A percentile compares a stretch with the other conserved stretches of the same genome.
Conservation (phyloP, 2,113 vertebrate species). For the Amia ocellicauda region DNA sequence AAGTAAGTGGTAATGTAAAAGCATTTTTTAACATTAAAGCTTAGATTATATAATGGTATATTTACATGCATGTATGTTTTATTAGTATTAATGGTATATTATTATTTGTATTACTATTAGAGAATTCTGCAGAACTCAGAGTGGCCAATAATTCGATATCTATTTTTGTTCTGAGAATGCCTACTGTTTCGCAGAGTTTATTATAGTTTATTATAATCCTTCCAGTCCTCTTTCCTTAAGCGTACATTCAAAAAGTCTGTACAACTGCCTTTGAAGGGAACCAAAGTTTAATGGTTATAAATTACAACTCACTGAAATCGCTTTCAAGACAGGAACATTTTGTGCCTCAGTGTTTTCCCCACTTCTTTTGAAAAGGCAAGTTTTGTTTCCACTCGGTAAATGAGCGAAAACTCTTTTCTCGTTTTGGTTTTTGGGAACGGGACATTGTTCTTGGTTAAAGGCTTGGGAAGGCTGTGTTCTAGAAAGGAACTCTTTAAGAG, state of each 20-base stretch:
- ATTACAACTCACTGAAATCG: neutral
- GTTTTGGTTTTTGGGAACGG: slow-evolving; percentile 44
- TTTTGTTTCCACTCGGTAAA: slow-evolving; percentile 54
- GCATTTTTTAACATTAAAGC: no score
- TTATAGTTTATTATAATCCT: no score
- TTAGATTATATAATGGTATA: no score
- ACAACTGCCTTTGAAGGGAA: neutral
- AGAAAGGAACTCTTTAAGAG: slow-evolving; percentile 33
- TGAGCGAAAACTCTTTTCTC: slow-evolving; percentile 53
- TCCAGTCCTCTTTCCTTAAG: neutral
- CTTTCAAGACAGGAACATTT: slow-evolving; percentile 1
- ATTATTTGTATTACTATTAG: no score
- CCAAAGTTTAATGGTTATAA: neutral
- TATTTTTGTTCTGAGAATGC: no score
- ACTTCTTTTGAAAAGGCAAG: slow-evolving; percentile 39
- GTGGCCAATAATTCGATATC: no score
- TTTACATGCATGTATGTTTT: no score
- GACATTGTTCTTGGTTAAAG: slow-evolving; percentile 57
- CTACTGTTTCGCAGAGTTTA: no score
- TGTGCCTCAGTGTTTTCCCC: slow-evolving; percentile 32
- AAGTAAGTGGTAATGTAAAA: no score
- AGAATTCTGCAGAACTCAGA: no score
- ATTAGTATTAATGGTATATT: no score
- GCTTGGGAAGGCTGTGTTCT: slow-evolving; percentile 51
- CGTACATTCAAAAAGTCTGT: neutral